phyloP scores from a whole-genome alignment of 2,113 vertebrate genomes.

The Orientallactaga bullata region DNA sequence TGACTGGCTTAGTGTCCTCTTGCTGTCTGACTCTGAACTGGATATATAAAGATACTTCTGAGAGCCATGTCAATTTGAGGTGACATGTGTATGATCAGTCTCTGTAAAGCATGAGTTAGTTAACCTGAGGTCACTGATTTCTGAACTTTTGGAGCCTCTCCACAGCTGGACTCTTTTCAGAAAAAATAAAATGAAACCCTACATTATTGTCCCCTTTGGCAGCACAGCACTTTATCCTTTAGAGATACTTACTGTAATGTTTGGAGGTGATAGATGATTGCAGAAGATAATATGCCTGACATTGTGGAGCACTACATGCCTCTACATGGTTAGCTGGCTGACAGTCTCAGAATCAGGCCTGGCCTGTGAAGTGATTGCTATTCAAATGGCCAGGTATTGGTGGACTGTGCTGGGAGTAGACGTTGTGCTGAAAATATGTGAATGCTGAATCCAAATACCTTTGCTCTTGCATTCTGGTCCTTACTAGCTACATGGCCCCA shows the following conservation, averaged over 20 bases:
- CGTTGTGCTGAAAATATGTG: rapidly evolving
- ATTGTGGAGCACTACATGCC: background rate
- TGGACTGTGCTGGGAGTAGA: too few species aligned
- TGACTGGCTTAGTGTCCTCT: background rate
- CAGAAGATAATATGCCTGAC: background rate
- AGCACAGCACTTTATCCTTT: background rate
- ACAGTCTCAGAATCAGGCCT: background rate
- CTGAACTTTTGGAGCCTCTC: background rate
- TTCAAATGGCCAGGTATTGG: background rate
- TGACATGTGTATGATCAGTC: background rate
- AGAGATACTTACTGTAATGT: background rate
- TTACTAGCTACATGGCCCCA: rapidly evolving
- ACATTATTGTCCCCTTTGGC: background rate
- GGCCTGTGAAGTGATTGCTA: background rate
- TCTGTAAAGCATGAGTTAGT: conserved; percentile 15
- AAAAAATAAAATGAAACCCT: background rate
- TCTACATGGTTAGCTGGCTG: background rate
- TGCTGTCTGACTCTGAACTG: background rate
- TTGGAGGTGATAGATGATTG: rapidly evolving
- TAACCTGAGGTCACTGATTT: background rate
- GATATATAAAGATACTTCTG: background rate
- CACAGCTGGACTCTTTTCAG: background rate
- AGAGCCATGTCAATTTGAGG: background rate
- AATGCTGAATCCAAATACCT: background rate
- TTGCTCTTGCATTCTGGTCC: background rate